These are phyloP conservation scores for Stegana nigrithorax DNA, from an alignment of 2,888 invertebrate genomes.

Conservation along the genomic window DNA sequence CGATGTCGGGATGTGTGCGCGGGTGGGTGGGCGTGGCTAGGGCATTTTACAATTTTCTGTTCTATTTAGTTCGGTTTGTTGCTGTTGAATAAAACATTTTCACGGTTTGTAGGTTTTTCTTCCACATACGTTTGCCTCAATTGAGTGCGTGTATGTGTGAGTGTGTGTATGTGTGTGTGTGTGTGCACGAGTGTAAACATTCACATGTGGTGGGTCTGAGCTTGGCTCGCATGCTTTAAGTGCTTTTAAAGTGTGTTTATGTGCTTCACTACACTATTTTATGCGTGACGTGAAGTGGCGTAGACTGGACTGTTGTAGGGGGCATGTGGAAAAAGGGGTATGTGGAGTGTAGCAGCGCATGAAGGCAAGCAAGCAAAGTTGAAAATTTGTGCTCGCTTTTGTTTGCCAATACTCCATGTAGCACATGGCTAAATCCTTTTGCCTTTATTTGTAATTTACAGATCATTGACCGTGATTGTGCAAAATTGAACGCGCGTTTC, in stretches of 20 bases:
- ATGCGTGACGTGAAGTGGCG: background rate
- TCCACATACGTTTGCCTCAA: no score
- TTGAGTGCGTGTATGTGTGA: background rate
- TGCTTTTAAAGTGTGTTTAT: conserved; percentile 61
- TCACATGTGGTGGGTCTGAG: no score
- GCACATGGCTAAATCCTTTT: conserved; percentile 51
- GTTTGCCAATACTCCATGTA: background rate
- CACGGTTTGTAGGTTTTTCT: conserved; percentile 52
- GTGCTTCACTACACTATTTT: conserved; percentile 46
- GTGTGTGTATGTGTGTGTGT: conserved; percentile 2
- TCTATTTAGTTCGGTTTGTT: conserved; percentile 61
- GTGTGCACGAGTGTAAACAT: conserved; percentile 2
- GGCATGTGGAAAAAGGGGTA: no score
- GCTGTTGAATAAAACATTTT: conserved; percentile 63
- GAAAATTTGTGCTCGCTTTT: conserved; percentile 4
- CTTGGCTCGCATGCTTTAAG: conserved; percentile 55
- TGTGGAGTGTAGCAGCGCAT: no score
- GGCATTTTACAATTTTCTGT: conserved; percentile 53
- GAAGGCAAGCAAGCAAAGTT: no score
- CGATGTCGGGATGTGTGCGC: background rate
- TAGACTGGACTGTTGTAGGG: conserved; percentile 43
- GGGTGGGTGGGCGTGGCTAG: conserved; percentile 20
- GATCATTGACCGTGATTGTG: conserved; percentile 63
- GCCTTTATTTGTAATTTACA: conserved; percentile 50
- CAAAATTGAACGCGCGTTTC: conserved; percentile 58